Conservation (phyloP, 1,140 invertebrate species). For the Eumaeus atala region DNA sequence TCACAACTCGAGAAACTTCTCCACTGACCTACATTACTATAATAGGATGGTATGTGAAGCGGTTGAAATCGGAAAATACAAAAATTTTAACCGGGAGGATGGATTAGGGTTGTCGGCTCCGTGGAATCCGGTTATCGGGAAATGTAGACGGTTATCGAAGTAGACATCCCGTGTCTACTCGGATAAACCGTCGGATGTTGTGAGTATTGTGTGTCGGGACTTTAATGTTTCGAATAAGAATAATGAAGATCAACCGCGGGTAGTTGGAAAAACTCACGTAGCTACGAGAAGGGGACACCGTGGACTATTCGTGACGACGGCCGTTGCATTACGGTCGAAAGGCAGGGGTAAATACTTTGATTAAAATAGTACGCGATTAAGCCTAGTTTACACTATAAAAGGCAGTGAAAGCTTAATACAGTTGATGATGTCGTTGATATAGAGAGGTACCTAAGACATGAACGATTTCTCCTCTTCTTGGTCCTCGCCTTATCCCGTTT, state of each 20-base stretch:
- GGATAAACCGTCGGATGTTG: neutral
- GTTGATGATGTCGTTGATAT: no score
- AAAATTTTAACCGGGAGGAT: constrained; percentile 5
- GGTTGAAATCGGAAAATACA: constrained; percentile 2
- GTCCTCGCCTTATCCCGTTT: no score
- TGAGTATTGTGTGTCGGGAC: constrained; percentile 9
- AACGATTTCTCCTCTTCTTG: no score
- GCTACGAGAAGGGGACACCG: neutral
- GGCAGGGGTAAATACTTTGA: neutral
- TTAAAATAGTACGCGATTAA: neutral
- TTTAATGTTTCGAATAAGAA: neutral
- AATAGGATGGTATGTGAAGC: neutral
- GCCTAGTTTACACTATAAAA: neutral
- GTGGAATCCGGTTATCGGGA: constrained; percentile 3
- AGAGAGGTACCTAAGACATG: no score
- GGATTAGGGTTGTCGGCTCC: neutral
- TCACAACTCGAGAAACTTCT: neutral
- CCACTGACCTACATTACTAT: neutral
- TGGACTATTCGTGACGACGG: constrained; percentile 2
- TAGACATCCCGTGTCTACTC: neutral
- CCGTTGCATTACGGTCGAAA: neutral
- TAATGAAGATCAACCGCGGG: neutral
- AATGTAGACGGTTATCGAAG: no score
- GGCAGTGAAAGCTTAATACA: no score
- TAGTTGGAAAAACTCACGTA: neutral